phyloP scores from a whole-genome alignment of 1,140 invertebrate species.

The Papilio machaon region DNA sequence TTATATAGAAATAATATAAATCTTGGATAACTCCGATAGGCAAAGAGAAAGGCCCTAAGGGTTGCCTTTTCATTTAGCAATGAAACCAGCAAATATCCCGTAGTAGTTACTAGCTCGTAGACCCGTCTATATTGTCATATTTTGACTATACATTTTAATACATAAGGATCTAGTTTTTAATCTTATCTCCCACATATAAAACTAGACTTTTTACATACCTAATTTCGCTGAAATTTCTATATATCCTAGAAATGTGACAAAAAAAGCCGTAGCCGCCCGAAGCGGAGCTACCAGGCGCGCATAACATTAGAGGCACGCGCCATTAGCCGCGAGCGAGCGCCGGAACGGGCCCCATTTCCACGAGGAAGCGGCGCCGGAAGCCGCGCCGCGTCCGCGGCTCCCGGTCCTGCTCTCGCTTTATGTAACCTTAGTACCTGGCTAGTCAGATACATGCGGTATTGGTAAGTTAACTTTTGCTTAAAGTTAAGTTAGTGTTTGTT shows the following conservation, averaged over 20 bases:
- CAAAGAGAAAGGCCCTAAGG: no score
- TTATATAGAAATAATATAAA: no score
- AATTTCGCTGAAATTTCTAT: not conserved
- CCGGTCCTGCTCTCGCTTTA: conserved; percentile 52
- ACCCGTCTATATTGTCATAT: no score
- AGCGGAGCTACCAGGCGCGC: conserved; percentile 60
- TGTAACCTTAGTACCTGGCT: conserved; percentile 60
- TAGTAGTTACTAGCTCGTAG: no score
- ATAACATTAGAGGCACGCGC: conserved; percentile 72
- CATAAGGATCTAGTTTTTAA: no score
- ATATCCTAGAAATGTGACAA: not conserved
- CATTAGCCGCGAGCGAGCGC: conserved; percentile 64
- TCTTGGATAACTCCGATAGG: no score
- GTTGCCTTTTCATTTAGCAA: no score
- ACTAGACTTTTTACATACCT: not conserved
- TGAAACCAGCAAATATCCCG: no score
- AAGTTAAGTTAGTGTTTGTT: not conserved
- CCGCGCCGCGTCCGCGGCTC: conserved; percentile 58
- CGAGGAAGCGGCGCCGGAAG: conserved; percentile 72
- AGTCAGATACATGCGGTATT: conserved; percentile 43
- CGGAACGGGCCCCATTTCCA: conserved; percentile 79
- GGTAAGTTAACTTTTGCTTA: not conserved
- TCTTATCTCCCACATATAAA: no score
- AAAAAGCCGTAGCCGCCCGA: conserved; percentile 5
- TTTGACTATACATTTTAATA: no score